Conservation (phyloP, 1,140 invertebrate genomes). For the Grapholita molesta region DNA sequence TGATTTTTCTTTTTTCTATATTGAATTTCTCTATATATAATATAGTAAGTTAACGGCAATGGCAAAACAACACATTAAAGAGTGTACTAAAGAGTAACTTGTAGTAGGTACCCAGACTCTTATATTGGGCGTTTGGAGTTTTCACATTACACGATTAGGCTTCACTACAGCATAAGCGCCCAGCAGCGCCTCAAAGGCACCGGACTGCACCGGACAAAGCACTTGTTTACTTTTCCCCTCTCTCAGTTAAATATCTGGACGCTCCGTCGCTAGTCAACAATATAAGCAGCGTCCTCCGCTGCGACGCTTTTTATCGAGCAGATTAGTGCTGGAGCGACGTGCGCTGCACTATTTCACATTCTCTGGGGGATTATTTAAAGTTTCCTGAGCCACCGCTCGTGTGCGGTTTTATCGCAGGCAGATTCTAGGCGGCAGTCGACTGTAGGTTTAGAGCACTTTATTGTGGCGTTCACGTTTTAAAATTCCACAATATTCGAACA, state of each 20-base stretch:
- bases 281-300: slow-evolving; percentile 30
- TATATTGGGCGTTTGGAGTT: slow-evolving; percentile 20
- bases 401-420: slow-evolving; percentile 33
- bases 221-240: slow-evolving; percentile 42
- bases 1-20: too few relatives aligned
- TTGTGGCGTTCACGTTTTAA: slow-evolving; percentile 20
- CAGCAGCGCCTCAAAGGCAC: slow-evolving; percentile 31
- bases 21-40: too few relatives aligned
- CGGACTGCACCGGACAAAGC: slow-evolving; percentile 27
- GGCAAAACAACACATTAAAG: too few relatives aligned
- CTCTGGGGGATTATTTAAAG: slow-evolving; percentile 43
- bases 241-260: slow-evolving; percentile 43
- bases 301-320: slow-evolving; percentile 40
- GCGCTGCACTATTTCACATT: slow-evolving; percentile 37
- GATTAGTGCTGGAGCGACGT: slow-evolving; percentile 37
- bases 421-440: slow-evolving; percentile 14
- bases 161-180: slow-evolving; percentile 12
- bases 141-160: slow-evolving; percentile 35
- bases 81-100: too few relatives aligned
- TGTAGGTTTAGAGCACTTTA: slow-evolving; percentile 21
- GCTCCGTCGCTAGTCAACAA: slow-evolving; percentile 40
- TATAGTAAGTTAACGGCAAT: too few relatives aligned
- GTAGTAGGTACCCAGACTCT: slow-evolving; percentile 2
- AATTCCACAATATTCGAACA: slow-evolving; percentile 14
- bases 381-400: slow-evolving; percentile 28